A percentile compares a stretch with the other conserved stretches of the same genome.
phyloP scores from a whole-genome alignment of 2,113 vertebrate species.

The Alces alces region DNA sequence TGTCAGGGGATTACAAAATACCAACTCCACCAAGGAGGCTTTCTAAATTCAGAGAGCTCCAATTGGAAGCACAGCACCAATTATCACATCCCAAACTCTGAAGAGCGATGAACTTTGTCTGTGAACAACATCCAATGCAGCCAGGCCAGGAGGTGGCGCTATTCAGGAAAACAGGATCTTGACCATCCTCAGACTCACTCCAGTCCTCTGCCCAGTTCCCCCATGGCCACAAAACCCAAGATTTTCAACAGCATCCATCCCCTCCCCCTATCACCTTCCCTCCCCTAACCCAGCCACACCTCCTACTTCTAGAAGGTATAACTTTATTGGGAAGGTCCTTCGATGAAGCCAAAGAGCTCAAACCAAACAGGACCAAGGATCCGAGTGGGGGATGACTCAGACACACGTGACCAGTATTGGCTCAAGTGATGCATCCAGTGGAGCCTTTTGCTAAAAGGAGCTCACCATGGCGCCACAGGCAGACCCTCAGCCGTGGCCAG shows the following conservation, averaged over 20 bases:
- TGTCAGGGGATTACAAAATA: neutral
- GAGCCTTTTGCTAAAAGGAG: neutral
- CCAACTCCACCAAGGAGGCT: neutral
- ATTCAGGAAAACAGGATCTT: conserved; percentile 59
- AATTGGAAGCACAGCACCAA: neutral
- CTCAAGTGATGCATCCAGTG: neutral
- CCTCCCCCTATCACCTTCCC: neutral
- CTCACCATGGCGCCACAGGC: conserved; percentile 29
- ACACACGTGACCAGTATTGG: neutral
- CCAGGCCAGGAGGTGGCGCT: conserved; percentile 28
- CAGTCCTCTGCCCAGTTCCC: neutral
- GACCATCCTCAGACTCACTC: conserved; percentile 47
- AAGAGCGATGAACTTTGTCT: neutral
- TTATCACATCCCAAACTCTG: neutral
- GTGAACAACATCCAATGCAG: neutral
- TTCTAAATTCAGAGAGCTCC: neutral
- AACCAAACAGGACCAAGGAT: neutral
- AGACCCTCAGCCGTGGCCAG: conserved; percentile 73
- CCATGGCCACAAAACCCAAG: neutral
- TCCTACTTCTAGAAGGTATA: neutral
- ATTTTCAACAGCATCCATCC: neutral
- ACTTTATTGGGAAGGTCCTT: neutral
- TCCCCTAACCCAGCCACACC: neutral
- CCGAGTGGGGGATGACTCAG: neutral
- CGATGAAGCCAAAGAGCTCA: neutral